Evolutionary conservation across 2,888 invertebrate genomes (phyloP), one percentile per base, ranked within the genome.

Genomic region (Hedya salicella): DNA sequence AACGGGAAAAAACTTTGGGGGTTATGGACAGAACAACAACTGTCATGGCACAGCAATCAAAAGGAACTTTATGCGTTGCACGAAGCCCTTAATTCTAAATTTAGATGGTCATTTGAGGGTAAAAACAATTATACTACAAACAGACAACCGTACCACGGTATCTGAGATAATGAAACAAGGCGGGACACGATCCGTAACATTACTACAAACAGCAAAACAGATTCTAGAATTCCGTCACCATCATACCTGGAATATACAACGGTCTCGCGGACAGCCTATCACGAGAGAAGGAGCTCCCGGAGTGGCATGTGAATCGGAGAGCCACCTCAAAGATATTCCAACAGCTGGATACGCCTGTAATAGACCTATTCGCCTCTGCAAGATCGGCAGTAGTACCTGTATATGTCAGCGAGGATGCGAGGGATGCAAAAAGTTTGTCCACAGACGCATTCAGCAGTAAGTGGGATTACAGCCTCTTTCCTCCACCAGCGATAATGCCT

Each of bases 401-500:
- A 16, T 44, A 44, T 16, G 44, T 44, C 16, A 44, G 8, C 14
- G 44, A 44, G 44, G 17, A 44, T 44, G 44, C 16, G 9, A 14
- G 9, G 9, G 44, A 44, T 16, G 9, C 14, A 9, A 14, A 16
- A 14, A 16, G 16, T 16, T 16, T 16, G 16, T 44, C 16, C 16
- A 8, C 16, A 44, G 44, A 44, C 44, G 44, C 44, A 14, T 44
- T 44, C 44, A 44, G 44, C 17, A 44, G 17, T 8, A 14, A 14
- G 16, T 44, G 44, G 17, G 9, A 17, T 16, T 44, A 6, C 44
- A 44, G 16, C 14, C 42, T 42, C 0, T 73, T 75, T 14, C 71
- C 72, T 0, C 73, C 74, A 16, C 72, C 72, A 13, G 40, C 62
- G 2, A 39, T 75, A 11, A 68, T 72, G 46, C 72, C 72, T 2